These are phyloP conservation scores for Corythornis leucogaster DNA, from an alignment of 2,797 vertebrate species.

Conservation along the genomic window DNA sequence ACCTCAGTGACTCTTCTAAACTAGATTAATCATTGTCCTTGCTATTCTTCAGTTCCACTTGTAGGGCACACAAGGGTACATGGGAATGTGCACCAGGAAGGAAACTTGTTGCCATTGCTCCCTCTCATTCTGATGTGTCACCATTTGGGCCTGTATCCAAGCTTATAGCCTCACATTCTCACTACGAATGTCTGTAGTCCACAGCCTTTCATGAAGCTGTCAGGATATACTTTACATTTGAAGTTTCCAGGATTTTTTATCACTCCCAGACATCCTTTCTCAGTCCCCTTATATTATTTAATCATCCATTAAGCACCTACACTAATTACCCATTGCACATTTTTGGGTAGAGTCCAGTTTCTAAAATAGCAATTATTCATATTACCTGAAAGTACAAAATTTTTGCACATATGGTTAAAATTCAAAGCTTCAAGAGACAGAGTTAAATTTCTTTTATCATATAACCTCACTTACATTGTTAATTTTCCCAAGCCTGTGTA, in stretches of 20 bases:
- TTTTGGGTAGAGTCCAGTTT: background rate
- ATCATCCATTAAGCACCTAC: background rate
- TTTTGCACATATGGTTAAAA: background rate
- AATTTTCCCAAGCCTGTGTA: background rate
- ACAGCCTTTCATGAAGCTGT: background rate
- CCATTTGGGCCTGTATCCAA: background rate
- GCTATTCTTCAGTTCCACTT: too few species aligned
- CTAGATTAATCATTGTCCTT: too few species aligned
- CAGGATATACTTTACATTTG: background rate
- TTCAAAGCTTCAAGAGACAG: background rate
- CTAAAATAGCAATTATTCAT: background rate
- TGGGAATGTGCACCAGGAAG: too few species aligned
- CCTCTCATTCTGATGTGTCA: background rate
- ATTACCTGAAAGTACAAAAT: background rate
- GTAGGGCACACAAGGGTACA: too few species aligned
- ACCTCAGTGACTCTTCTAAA: too few species aligned
- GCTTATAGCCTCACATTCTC: background rate
- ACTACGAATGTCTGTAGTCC: background rate
- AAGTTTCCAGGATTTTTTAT: background rate
- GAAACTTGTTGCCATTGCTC: too few species aligned
- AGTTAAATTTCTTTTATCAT: background rate
- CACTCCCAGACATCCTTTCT: background rate
- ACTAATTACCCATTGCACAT: background rate
- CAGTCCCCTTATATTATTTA: background rate
- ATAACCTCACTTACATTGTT: background rate